These are phyloP conservation scores for Zaprionus lachaisei DNA, from an alignment of 1,140 invertebrate genomes.

Conservation along the genomic window DNA sequence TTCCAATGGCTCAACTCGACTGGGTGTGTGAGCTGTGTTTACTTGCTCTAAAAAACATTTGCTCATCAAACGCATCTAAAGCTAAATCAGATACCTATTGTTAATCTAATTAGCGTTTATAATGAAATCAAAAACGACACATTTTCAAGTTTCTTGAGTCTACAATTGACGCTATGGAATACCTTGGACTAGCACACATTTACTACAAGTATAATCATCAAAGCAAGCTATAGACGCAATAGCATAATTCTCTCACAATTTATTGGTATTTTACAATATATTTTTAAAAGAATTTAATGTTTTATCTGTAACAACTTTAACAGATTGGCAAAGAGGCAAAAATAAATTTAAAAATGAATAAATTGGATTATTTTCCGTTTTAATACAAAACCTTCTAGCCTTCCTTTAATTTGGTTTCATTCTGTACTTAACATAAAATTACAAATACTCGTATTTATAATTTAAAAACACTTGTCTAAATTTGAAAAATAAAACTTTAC, in stretches of 20 bases:
- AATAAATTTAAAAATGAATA: no score
- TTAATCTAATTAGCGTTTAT: slow-evolving; percentile 77
- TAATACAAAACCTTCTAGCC: not conserved
- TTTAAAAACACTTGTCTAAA: not conserved
- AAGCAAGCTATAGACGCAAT: slow-evolving; percentile 3
- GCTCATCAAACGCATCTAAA: not conserved
- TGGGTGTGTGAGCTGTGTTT: slow-evolving; percentile 25
- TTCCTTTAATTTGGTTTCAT: not conserved
- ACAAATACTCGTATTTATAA: not conserved
- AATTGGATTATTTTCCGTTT: no score
- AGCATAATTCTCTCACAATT: not conserved
- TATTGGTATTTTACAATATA: no score
- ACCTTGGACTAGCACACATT: not conserved
- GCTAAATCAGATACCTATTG: slow-evolving; percentile 44
- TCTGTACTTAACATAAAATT: not conserved
- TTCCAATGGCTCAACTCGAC: slow-evolving; percentile 8
- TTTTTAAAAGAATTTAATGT: no score
- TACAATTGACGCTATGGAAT: not conserved
- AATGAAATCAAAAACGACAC: slow-evolving; percentile 40
- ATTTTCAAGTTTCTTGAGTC: not conserved
- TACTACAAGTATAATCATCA: not conserved
- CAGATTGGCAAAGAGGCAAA: no score
- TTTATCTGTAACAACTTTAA: no score
- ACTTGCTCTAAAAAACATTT: slow-evolving; percentile 45
- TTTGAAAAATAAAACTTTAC: not conserved